Evolutionary conservation across 1,140 invertebrate species (phyloP).

Genomic region (Hyles euphorbiae): DNA sequence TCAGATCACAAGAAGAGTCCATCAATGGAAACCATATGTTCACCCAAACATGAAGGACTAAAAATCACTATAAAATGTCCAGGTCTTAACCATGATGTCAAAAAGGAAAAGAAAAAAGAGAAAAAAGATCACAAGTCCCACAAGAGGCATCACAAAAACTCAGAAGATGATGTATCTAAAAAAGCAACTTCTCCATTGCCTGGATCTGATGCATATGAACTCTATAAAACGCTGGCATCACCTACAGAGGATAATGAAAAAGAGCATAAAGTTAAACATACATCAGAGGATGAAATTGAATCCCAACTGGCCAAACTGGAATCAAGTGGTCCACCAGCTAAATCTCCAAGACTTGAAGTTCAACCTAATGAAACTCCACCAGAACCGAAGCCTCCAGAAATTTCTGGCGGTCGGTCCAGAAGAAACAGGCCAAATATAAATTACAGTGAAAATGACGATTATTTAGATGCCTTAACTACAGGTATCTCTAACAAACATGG

Average conservation of each 20-base stretch:
- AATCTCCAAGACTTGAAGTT: slow-evolving; percentile 46
- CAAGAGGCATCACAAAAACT: slow-evolving; percentile 62
- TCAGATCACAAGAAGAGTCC: slow-evolving; percentile 63
- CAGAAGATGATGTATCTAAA: slow-evolving; percentile 62
- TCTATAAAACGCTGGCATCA: slow-evolving; percentile 71
- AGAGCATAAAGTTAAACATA: slow-evolving; percentile 38
- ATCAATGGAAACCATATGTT: slow-evolving; percentile 61
- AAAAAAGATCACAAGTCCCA: slow-evolving; percentile 67
- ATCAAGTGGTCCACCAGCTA: slow-evolving; percentile 36
- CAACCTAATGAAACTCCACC: slow-evolving; percentile 52
- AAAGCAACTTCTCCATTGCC: slow-evolving; percentile 71
- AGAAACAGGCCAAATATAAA: slow-evolving; percentile 73
- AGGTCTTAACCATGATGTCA: slow-evolving; percentile 70
- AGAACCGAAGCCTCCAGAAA: slow-evolving; percentile 65
- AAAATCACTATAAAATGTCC: slow-evolving; percentile 74
- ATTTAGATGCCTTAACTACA: slow-evolving; percentile 51
- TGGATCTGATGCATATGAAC: slow-evolving; percentile 71
- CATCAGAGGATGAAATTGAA: slow-evolving; percentile 51
- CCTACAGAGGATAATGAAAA: slow-evolving; percentile 46
- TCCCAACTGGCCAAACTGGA: slow-evolving; percentile 57
- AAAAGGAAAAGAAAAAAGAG: slow-evolving; percentile 72
- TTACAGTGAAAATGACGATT: slow-evolving; percentile 74
- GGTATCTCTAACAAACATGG: slow-evolving; percentile 39
- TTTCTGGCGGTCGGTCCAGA: slow-evolving; percentile 54
- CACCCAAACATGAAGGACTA: slow-evolving; percentile 68